Base-by-base conservation (phyloP, 2,797 vertebrate genomes). In the Aldrovandia affinis region DNA sequence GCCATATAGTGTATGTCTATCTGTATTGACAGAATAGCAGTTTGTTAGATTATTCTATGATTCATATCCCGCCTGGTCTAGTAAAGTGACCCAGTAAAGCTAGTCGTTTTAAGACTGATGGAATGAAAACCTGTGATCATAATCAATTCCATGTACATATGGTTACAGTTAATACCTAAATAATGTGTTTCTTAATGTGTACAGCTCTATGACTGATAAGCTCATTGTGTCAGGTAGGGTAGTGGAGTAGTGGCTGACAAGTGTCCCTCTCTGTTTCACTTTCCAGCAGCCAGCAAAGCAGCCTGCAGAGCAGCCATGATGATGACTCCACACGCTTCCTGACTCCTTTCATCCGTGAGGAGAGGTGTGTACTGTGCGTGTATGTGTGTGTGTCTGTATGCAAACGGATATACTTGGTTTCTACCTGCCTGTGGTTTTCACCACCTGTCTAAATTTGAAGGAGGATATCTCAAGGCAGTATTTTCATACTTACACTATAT, bases 231-330 rank as follows among this genome's bases (percentile, higher is more conserved):
- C 20, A 42, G 18, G 30, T 15, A 0, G 78, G 33, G 15, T 33
- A 47, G 70, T 61, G 36, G 14, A 59, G 20, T 54, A 22, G 36
- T 25, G 20, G 47, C 30, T 85, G 42, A 83, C 14, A 7, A 42
- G n/a, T 30, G 14, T 83, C n/a, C 30, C 9, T 83, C 70, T 80
- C 70, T 85, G 39, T 88, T 54, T 89, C 55, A 5, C 42, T 4
- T 86, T 89, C 10, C 91, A 91, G 87, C 93, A 96, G 96, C 73
- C 96, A 95, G 82, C 95, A 95, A 87, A 96, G 95, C 89, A 96
- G 95, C 89, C 93, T 93, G 84, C 96, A 96, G 47, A 96, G 95
- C 93, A 96, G 95, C 90, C 95, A 96, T 0, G 96, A 96, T 0
- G 96, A 96, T 2, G 96, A 96, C 39, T 73, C 91, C 0, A 88